Conservation (phyloP, 2,797 vertebrate species). For the Rhinatrema bivittatum region DNA sequence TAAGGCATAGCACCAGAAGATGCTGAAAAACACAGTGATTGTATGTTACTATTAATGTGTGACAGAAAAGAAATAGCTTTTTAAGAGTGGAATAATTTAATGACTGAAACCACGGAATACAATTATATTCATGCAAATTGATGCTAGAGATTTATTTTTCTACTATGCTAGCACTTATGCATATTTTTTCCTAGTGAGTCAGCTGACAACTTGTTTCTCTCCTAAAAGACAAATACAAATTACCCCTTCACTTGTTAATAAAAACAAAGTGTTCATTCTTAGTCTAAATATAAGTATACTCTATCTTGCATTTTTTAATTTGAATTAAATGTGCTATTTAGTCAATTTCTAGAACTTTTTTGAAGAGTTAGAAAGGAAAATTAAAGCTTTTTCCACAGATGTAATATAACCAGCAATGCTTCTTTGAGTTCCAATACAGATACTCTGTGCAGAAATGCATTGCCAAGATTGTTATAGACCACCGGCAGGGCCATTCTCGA, state of each 20-base stretch:
- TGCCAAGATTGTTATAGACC: no score
- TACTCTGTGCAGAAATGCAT: no score
- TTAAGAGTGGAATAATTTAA: conserved; percentile 25
- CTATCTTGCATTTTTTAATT: no score
- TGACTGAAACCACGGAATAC: conserved; percentile 20
- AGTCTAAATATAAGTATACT: conserved; percentile 26
- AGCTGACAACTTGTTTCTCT: conserved; percentile 26
- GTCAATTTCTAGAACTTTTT: no score
- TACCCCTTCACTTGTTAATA: conserved; percentile 18
- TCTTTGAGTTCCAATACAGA: no score
- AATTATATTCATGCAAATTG: conserved; percentile 30
- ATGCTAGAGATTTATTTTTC: conserved; percentile 19
- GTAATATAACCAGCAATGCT: no score
- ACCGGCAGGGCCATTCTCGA: no score
- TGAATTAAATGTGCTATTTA: no score
- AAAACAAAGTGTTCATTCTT: conserved; percentile 18
- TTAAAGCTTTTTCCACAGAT: no score
- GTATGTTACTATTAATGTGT: conserved; percentile 22
- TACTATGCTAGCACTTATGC: conserved; percentile 21
- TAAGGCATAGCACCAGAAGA: conserved; percentile 10
- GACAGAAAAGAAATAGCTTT: conserved; percentile 24
- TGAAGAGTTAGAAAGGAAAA: no score
- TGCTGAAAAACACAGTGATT: not conserved
- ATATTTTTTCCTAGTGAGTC: conserved; percentile 22
- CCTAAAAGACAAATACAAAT: conserved; percentile 25